Evolutionary conservation across 2,797 vertebrate species (phyloP), one percentile per base, ranked within the genome.

Genomic region (Adrianichthys oophorus): DNA sequence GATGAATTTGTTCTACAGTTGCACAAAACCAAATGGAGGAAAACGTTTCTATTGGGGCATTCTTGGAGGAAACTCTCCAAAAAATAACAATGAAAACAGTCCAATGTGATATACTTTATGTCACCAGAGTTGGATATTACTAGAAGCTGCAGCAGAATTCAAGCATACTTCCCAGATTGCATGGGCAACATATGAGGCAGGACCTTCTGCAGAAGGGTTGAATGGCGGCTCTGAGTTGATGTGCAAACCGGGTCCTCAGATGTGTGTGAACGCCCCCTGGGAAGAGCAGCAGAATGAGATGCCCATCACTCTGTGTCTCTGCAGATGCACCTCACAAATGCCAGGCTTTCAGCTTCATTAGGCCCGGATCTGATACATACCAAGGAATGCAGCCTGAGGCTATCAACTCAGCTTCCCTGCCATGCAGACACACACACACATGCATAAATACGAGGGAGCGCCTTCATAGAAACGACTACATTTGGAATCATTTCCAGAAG

Each of bases 291-390:
- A 89, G 92, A 93, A 95, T 93, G 92, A 94, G 92, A 95, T 92
- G 92, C 88, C 93, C 93, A 92, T 95, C 94, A 92, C 91, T 92
- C 93, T 93, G 89, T 89, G 90, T 92, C 91, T 91, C 86, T 91
- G 92, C 90, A 94, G 94, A 94, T 90, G 89, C 91, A 93, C 87
- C 88, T 87, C 84, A 85, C 90, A 90, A 92, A 89, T 91, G 93
- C 90, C 92, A 92, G 92, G 91, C 92, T 92, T 93, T 92, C 90
- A 85, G 92, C 92, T 92, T 95, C 93, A 92, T 94, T 94, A 93
- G 91, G 90, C 90, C 90, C 83, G 85, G 89, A 93, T 94, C 92
- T 93, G 91, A 94, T 92, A 90, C 83, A 87, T 88, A 90, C 86
- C 79, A 78, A 83, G 79, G 78, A 88, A 82, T 59, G 80, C 65